Evolutionary conservation across 2,888 invertebrate genomes (phyloP), one percentile per base, ranked within the genome.

Genomic region (Phytoseiulus persimilis): DNA sequence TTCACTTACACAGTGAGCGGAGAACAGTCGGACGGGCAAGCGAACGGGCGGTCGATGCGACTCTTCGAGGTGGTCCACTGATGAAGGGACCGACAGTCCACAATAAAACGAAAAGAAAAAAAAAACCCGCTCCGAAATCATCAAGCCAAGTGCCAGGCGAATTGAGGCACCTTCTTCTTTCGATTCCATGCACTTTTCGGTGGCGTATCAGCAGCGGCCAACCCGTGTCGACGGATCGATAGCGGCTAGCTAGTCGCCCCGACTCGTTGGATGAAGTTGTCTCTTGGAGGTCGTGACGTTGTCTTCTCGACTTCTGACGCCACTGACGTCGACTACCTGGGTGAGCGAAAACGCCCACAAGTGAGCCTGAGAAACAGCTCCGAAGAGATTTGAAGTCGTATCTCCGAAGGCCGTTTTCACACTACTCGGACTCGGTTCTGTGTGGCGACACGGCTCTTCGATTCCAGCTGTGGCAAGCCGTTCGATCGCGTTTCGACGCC

Each of bases 61-160:
- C 65, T 65, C 65, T 65, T 65, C 65, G 65, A 65, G 65, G 65
- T 65, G 65, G 65, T 65, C 65, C 65, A 65, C 65, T 65, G 65
- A 65, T 65, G 65, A 65, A 65, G 65, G 65, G 65, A 65, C 65
- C 65, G 65, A 65, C 65, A 65, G 65, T 65, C 28, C 65, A 65
- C 65, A 65, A 65, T 65, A 65, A 65, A 65, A 65, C 65, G 65
- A 65, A 65, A 65, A 65, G 28, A 28, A 65, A 65, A 65, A 65
- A 65, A 65, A 18, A 65, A 65, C 18, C 18, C 65, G 65, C 65
- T 65, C 65, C 65, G 65, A 65, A 28, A 14, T 65, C 65, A 65
- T 65, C 65, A 65, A 65, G 18, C 65, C 65, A 28, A 65, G 65
- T 65, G 65, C 9, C 65, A 28, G 65, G 39, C 65, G 65, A 14